phyloP scores from a whole-genome alignment of 2,113 vertebrate genomes.

The Saguinus imperator region DNA sequence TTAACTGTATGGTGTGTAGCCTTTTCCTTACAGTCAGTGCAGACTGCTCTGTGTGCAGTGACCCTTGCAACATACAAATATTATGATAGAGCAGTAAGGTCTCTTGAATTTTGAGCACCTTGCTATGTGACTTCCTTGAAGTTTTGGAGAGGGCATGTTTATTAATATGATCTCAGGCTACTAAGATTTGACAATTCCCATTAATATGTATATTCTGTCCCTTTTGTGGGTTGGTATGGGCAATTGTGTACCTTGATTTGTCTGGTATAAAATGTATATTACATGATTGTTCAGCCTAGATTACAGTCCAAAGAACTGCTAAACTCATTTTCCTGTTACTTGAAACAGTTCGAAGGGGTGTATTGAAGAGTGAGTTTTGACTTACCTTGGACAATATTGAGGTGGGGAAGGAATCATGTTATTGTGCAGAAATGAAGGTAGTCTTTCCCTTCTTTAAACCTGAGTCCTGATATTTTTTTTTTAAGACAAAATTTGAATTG shows the following conservation, averaged over 20 bases:
- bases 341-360: not conserved
- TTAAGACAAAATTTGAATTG: not conserved
- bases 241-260: not conserved
- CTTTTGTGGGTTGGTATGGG: not conserved
- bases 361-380: constrained; percentile 13
- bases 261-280: constrained; percentile 34
- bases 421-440: not conserved
- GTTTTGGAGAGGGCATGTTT: not conserved
- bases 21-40: constrained; percentile 14
- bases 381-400: not conserved
- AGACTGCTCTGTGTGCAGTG: not conserved
- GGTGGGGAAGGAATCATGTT: not conserved
- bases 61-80: not conserved
- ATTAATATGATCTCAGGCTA: not conserved
- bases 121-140: not conserved
- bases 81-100: not conserved
- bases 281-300: not conserved
- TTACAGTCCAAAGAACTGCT: not conserved
- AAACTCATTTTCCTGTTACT: not conserved
- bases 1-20: constrained; percentile 67
- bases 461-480: not conserved
- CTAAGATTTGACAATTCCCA: not conserved
- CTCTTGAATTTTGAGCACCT: constrained; percentile 38
- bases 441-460: not conserved
- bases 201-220: not conserved